Conservation (phyloP, 2,888 invertebrate species). For the Caenorhabditis sulstoni region DNA sequence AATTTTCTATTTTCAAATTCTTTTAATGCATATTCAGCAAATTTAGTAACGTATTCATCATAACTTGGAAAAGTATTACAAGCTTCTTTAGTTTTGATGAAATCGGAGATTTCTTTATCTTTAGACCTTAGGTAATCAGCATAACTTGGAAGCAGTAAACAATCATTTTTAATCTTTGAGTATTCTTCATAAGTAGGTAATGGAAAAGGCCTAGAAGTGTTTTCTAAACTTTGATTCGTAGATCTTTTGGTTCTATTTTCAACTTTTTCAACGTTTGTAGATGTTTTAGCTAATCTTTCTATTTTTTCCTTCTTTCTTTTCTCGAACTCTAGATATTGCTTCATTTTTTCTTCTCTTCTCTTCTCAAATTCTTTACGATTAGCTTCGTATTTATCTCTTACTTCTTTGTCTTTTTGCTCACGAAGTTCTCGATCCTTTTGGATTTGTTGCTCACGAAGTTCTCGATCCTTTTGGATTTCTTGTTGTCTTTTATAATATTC, state of each 20-base stretch:
- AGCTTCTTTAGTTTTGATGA: slow-evolving; percentile 45
- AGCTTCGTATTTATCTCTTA: slow-evolving; percentile 8
- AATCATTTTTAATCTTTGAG: slow-evolving; percentile 46
- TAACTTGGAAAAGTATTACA: slow-evolving; percentile 49
- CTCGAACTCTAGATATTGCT: slow-evolving; percentile 18
- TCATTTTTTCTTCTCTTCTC: slow-evolving; percentile 32
- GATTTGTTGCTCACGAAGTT: too few relatives aligned
- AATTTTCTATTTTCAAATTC: slow-evolving; percentile 23
- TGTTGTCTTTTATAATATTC: slow-evolving; percentile 5
- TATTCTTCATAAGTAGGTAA: slow-evolving; percentile 44
- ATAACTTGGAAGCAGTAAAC: slow-evolving; percentile 38
- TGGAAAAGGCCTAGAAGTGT: too few relatives aligned
- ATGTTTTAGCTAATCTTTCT: slow-evolving; percentile 2
- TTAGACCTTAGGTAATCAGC: slow-evolving; percentile 26
- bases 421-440: too few relatives aligned
- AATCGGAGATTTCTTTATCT: slow-evolving; percentile 41
- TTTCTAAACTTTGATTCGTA: too few relatives aligned
- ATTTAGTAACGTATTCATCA: slow-evolving; percentile 48
- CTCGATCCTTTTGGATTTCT: slow-evolving; percentile 3
- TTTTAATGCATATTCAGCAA: slow-evolving; percentile 22
- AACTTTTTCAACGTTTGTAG: too few relatives aligned
- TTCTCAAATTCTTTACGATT: slow-evolving; percentile 24
- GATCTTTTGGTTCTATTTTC: slow-evolving; percentile 15
- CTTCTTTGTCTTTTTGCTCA: too few relatives aligned
- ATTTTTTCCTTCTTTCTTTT: slow-evolving; percentile 31